Base-by-base conservation (phyloP, 2,888 invertebrate genomes). In the Heteromurus nitidus region DNA sequence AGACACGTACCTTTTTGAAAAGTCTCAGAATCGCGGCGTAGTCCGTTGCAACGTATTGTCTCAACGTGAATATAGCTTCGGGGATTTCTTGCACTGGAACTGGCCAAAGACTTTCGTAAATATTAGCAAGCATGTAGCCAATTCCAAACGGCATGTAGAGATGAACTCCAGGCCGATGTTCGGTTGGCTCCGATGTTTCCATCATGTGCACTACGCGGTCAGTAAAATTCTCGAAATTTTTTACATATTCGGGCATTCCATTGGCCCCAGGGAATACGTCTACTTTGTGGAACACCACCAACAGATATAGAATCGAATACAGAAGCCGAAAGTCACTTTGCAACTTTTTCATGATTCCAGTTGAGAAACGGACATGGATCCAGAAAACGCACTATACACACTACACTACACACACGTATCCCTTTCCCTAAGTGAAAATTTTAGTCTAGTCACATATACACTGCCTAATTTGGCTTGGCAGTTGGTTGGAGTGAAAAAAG, bases 21-120 rank as follows among this genome's bases (percentile, higher is more conserved):
- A 84, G 75, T 31, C 82, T 36, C n/a, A 79, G 60, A 3, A 77
- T 5, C 3, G 75, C 70, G 0, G 69, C 79, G 31, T 82, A 84
- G 47, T 84, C 84, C 1, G 76, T 69, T 5, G 80, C 70, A 28
- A 80, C 80, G 16, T 79, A 81, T 20, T 82, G 64, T 18, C 64
- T 60, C 16, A 72, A 30, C 3, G 82, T 81, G 50, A 67, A 50
- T 9, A 84, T 65, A 0, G 80, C 76, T n/a, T 76, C 64, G 3
- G 80, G 73, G 16, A 84, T 60, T 44, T 80, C 84, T 30, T 50
- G 36, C 0, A 68, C 74, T 2, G 84, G 80, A 30, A 84, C 62
- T n/a, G 80, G 69, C 84, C 84, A 84, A 16, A 77, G 16, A 5
- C 67, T 64, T 53, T 76, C 84, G 55, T 84, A 69, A 36, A 84